These are phyloP conservation scores for Phrynocephalus versicolor DNA, from an alignment of 2,113 vertebrate species.

Conservation along the genomic window DNA sequence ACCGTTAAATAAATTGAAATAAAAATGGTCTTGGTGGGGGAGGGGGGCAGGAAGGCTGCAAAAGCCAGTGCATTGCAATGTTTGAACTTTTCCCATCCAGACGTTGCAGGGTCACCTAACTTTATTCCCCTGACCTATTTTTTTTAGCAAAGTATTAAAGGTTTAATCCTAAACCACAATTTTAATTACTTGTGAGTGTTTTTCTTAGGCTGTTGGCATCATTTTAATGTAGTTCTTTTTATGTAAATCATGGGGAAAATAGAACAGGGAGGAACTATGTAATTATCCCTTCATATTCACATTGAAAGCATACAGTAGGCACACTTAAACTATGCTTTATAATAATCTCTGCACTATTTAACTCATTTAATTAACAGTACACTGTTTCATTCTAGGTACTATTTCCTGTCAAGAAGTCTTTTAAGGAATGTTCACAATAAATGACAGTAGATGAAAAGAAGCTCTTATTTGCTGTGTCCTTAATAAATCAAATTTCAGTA, in stretches of 20 bases:
- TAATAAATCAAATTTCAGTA: not conserved
- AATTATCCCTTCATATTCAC: conserved; percentile 51
- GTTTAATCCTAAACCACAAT: conserved; percentile 40
- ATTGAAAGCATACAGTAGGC: conserved; percentile 56
- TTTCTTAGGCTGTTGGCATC: conserved; percentile 51
- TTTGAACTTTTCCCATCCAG: not conserved
- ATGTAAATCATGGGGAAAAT: conserved; percentile 50
- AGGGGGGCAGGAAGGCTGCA: not conserved
- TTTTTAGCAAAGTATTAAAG: conserved; percentile 38
- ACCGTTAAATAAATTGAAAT: conserved; percentile 21
- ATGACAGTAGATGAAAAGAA: conserved; percentile 24
- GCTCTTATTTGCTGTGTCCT: not conserved
- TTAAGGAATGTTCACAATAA: conserved; percentile 15
- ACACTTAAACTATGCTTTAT: conserved; percentile 55
- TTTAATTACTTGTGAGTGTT: conserved; percentile 50
- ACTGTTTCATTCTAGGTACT: conserved; percentile 21
- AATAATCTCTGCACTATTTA: conserved; percentile 58
- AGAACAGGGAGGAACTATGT: conserved; percentile 35
- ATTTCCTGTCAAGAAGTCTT: conserved; percentile 38
- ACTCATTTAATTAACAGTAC: conserved; percentile 60
- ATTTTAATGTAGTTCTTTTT: conserved; percentile 44
- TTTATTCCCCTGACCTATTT: conserved; percentile 8
- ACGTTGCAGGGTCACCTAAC: not conserved
- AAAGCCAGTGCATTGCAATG: conserved; percentile 5
- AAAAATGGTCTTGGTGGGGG: not conserved